Evolutionary conservation across 1,140 invertebrate genomes (phyloP), one percentile per base, ranked within the genome.

Genomic region (Antheraea pernyi): DNA sequence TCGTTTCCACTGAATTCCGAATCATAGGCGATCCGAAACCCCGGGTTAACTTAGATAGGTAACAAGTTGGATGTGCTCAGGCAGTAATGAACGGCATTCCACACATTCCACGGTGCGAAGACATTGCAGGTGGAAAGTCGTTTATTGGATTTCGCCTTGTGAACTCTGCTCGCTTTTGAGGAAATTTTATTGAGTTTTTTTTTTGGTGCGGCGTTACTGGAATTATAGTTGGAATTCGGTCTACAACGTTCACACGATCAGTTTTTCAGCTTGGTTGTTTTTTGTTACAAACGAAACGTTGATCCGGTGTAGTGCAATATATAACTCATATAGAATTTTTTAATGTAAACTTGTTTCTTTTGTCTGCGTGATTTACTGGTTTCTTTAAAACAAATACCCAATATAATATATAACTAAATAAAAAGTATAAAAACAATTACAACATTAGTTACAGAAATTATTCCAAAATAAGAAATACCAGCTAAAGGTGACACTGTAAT

Each of bases 51-150:
- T 85, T 82, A 81, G 80, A 83, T 79, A 85, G 83, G 85, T 88
- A 85, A 83, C 85, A 83, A 88, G 81, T 85, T 79, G 77, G 78
- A 81, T 81, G 81, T 81, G 78, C 76, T 71, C 75, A 76, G 59
- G 77, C 69, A 72, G 83, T 88, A 88, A 88, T 88, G 83, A 88
- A 85, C 80, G 80, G 78, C 70, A 82, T 88, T 77, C 83, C 84
- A 46, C 69, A 77, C 78, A 85, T 88, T 81, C 84, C 82, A 64
- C 68, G 76, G 72, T 79, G 79, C 68, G 77, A 81, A 82, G 82
- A 83, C 83, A 78, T 74, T 79, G 78, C 80, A 85, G 83, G 82
- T 84, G 68, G 69, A 62, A 37, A 59, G 53, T 65, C 74, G 79
- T 79, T 85, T 88, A 88, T 88, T 88, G 82, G 84, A 88, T 88